Percentiles rank a stretch among this genome's conserved stretches.
Conservation (phyloP, 2,888 invertebrate species). For the Papilio protenor region DNA sequence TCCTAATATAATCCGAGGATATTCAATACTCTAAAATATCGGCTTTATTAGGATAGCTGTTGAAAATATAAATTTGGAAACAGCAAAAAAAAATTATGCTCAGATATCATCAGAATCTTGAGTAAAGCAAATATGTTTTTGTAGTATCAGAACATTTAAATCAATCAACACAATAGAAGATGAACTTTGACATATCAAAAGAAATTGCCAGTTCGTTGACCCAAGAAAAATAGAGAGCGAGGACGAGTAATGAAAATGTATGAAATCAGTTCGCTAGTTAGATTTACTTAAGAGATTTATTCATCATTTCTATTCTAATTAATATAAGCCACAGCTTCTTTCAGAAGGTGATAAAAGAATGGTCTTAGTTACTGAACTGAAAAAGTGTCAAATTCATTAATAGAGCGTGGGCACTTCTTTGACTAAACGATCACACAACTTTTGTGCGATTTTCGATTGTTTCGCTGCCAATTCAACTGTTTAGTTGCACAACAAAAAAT, state of each 20-base stretch:
- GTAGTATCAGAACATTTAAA: not conserved
- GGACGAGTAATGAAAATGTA: constrained; percentile 21
- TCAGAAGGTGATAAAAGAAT: no score
- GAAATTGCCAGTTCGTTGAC: constrained; percentile 27
- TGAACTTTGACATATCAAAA: constrained; percentile 28
- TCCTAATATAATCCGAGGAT: constrained; percentile 9
- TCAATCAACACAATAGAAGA: constrained; percentile 5
- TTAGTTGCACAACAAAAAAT: no score
- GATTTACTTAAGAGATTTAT: not conserved
- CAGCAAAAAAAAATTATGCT: no score
- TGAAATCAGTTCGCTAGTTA: not conserved
- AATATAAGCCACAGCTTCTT: no score
- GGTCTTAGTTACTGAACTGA: not conserved
- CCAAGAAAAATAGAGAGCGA: constrained; percentile 15
- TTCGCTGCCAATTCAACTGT: no score
- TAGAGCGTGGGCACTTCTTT: no score
- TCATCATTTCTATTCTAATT: not conserved
- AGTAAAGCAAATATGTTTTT: not conserved
- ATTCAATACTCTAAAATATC: not conserved
- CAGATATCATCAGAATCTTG: no score
- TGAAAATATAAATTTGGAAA: not conserved
- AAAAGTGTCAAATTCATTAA: no score
- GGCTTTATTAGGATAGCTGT: not conserved
- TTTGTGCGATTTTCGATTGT: no score
- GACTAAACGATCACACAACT: no score